A percentile compares a stretch with the other conserved stretches of the same genome.
These are phyloP conservation scores for Tridacna gigas DNA, from an alignment of 2,888 invertebrate species.

Conservation along the genomic window DNA sequence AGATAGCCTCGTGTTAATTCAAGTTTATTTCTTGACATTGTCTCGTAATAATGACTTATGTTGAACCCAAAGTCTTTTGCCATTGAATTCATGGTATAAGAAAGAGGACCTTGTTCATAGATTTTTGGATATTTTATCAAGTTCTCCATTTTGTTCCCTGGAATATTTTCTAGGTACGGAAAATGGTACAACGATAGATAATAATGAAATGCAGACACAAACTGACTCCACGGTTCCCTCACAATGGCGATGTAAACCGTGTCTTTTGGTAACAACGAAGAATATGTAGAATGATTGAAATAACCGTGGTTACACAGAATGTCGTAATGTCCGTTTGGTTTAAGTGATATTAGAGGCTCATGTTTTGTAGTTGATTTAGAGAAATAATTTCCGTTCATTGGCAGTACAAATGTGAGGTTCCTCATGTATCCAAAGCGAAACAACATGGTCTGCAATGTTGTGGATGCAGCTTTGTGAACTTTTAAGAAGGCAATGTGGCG, in stretches of 20 bases:
- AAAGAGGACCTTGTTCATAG: slow-evolving; percentile 14
- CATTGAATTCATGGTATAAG: slow-evolving; percentile 29
- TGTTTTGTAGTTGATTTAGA: neutral
- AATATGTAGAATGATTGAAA: slow-evolving; percentile 22
- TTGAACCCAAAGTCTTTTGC: slow-evolving; percentile 27
- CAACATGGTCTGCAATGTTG: slow-evolving; percentile 14
- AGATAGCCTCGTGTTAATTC: neutral
- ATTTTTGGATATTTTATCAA: slow-evolving; percentile 6
- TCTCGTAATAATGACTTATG: neutral
- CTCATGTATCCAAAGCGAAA: slow-evolving; percentile 20
- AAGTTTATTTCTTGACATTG: neutral
- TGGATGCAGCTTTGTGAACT: slow-evolving; percentile 25
- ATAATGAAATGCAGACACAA: slow-evolving; percentile 15
- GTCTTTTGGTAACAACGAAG: slow-evolving; percentile 21
- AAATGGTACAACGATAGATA: slow-evolving; percentile 9
- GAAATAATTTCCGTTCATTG: slow-evolving; percentile 15
- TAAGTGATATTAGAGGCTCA: slow-evolving; percentile 1
- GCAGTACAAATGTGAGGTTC: slow-evolving; percentile 16
- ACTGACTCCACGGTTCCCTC: slow-evolving; percentile 17
- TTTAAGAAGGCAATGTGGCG: slow-evolving; percentile 19
- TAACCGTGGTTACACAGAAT: slow-evolving; percentile 29
- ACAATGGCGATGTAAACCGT: slow-evolving; percentile 26
- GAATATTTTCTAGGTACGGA: slow-evolving; percentile 8
- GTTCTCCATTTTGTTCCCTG: slow-evolving; percentile 8
- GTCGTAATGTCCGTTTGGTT: neutral